Evolutionary conservation across 1,140 invertebrate genomes (phyloP).

Genomic region (Drosophila punjabiensis): DNA sequence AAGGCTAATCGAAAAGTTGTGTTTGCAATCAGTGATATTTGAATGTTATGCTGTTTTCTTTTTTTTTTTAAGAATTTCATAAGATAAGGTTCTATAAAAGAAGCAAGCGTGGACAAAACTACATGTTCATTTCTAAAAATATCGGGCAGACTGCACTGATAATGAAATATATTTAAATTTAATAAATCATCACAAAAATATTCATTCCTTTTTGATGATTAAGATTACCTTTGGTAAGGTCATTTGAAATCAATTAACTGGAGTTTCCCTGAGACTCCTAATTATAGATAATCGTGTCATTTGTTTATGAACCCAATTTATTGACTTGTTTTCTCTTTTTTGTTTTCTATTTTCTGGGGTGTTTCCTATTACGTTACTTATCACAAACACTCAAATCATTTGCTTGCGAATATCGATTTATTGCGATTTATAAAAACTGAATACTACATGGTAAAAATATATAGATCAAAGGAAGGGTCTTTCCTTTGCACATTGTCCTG

Average conservation of each 20-base stretch:
- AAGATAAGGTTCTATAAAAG: constrained; percentile 19
- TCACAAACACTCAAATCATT: background rate
- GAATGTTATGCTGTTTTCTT: constrained; percentile 5
- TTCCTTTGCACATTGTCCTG: constrained; percentile 18
- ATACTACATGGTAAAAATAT: constrained; percentile 24
- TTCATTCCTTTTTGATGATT: background rate
- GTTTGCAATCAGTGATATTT: constrained; percentile 30
- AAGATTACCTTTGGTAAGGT: background rate
- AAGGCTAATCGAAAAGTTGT: constrained; percentile 48
- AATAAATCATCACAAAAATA: background rate
- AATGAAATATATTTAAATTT: constrained; percentile 7
- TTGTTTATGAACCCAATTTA: constrained; percentile 4
- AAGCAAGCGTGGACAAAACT: background rate
- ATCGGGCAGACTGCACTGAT: background rate
- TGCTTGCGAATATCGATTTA: constrained; percentile 27
- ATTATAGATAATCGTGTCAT: constrained; percentile 6
- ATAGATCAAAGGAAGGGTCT: background rate
- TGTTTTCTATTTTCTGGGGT: background rate
- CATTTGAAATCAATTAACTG: constrained; percentile 1
- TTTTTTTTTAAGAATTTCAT: background rate
- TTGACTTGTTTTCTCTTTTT: constrained; percentile 5
- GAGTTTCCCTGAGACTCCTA: background rate
- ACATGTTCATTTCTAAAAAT: constrained; percentile 27
- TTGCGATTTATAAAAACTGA: constrained; percentile 28
- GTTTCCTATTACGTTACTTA: background rate